A percentile compares a stretch with the other conserved stretches of the same genome.
phyloP scores from a whole-genome alignment of 2,113 vertebrate genomes.

The Oncorhynchus clarkii region DNA sequence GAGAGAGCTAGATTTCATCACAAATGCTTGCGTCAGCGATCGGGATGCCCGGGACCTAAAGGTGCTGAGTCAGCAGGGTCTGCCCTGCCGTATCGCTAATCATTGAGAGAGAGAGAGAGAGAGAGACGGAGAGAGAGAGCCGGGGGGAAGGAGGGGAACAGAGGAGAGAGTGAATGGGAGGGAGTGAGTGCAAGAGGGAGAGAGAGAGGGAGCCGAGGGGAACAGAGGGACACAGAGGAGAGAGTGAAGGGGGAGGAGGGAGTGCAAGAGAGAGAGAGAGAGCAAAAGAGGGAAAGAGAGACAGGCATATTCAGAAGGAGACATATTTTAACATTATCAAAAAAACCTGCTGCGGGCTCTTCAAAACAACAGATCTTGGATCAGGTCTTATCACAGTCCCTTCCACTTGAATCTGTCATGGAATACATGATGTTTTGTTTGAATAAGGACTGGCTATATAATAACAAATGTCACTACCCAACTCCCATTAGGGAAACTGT shows the following conservation, averaged over 20 bases:
- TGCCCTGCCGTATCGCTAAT: constrained; percentile 23
- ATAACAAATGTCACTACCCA: no score
- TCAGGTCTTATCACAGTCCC: no score
- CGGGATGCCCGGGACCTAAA: constrained; percentile 22
- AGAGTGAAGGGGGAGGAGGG: neutral
- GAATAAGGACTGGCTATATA: no score
- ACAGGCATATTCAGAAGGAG: neutral
- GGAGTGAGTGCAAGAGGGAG: constrained; percentile 19
- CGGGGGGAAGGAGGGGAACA: no score
- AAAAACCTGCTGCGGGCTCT: neutral
- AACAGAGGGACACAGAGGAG: neutral
- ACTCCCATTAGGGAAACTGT: no score
- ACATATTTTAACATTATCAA: neutral
- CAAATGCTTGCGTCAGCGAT: constrained; percentile 63
- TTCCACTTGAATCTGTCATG: no score
- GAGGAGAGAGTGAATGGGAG: constrained; percentile 6
- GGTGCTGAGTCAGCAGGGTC: constrained; percentile 58
- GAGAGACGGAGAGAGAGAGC: neutral
- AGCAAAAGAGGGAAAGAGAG: neutral
- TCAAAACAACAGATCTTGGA: no score
- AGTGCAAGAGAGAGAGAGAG: neutral
- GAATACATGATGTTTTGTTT: no score
- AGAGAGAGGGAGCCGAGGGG: neutral
- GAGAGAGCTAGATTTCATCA: constrained; percentile 27
- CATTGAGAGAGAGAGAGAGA: constrained; percentile 13